Percentiles rank a stretch among this genome's conserved stretches.
These are phyloP conservation scores for Eupeodes luniger DNA, from an alignment of 2,888 invertebrate genomes.

Conservation along the genomic window DNA sequence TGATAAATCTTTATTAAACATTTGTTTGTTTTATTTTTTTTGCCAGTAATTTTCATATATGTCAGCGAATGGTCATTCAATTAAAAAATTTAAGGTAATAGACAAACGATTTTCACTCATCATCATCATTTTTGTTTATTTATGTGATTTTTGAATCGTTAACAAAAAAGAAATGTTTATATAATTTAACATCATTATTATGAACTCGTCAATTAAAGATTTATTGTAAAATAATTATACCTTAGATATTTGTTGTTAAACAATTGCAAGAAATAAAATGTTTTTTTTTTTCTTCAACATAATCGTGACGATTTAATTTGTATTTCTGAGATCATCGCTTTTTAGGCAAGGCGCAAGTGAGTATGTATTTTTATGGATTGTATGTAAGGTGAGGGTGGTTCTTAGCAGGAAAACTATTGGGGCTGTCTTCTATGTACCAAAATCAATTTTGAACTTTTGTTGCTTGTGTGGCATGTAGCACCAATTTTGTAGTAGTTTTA, in stretches of 20 bases:
- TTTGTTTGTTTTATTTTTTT: not conserved
- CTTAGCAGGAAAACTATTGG: too few relatives aligned
- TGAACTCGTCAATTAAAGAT: constrained; percentile 8
- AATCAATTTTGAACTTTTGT: too few relatives aligned
- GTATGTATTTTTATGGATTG: not conserved
- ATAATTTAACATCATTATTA: not conserved
- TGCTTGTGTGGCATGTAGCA: too few relatives aligned
- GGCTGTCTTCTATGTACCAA: too few relatives aligned
- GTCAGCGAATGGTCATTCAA: not conserved
- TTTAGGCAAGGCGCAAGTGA: not conserved
- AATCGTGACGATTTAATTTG: constrained; percentile 1
- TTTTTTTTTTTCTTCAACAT: not conserved
- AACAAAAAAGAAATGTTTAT: not conserved
- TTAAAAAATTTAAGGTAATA: not conserved
- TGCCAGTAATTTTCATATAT: not conserved
- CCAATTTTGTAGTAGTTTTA: too few relatives aligned
- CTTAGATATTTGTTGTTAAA: not conserved
- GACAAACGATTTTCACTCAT: not conserved
- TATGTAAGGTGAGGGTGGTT: too few relatives aligned
- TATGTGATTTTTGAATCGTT: not conserved
- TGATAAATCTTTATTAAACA: not conserved
- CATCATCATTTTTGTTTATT: not conserved
- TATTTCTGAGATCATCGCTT: not conserved
- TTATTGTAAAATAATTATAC: constrained; percentile 11
- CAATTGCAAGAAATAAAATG: not conserved